Evolutionary conservation across 2,888 invertebrate species (phyloP), one percentile per base, ranked within the genome.

Genomic region (Polyommatus iphigenia): DNA sequence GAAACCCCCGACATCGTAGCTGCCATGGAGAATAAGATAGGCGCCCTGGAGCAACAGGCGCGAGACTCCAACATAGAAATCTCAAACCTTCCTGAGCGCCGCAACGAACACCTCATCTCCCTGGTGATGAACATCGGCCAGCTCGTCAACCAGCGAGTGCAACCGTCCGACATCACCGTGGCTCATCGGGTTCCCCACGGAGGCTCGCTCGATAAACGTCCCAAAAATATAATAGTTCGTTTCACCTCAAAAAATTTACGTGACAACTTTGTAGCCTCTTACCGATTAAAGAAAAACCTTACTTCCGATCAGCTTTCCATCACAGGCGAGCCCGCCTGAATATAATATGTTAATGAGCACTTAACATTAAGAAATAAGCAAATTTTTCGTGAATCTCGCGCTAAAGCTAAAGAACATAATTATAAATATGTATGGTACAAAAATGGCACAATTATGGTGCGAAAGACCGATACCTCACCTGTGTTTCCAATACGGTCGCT

Each of bases 51-150:
- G 57, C 57, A 57, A n/a, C 57, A 57, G 57, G n/a, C 57, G n/a
- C 18, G 57, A 18, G 54, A n/a, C 57, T 57, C 18, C 57, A 57
- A 57, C 57, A 18, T 57, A 5, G n/a, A 57, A 57, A 57, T 57
- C n/a, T 57, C 57, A n/a, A 57, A 57, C 57, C 57, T 57, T n/a
- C 57, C 57, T 57, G 57, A 57, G 57, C 57, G 57, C 57, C 18
- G 57, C 4, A 57, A 15, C n/a, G 57, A 57, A 57, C n/a, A 57
- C 57, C n/a, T 57, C 57, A n/a, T 57, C 57, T 54, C n/a, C 18
- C 18, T 57, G 18, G 57, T 57, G 57, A n/a, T 57, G n/a, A 57
- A 57, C 57, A 57, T 57, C 4, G 57, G 57, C 15, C 57, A 57
- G 57, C 57, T 57, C 18, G n/a, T 57, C 6, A 57, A 57, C 57